phyloP scores from a whole-genome alignment of 2,888 invertebrate species.

The Glaucopsyche alexis region DNA sequence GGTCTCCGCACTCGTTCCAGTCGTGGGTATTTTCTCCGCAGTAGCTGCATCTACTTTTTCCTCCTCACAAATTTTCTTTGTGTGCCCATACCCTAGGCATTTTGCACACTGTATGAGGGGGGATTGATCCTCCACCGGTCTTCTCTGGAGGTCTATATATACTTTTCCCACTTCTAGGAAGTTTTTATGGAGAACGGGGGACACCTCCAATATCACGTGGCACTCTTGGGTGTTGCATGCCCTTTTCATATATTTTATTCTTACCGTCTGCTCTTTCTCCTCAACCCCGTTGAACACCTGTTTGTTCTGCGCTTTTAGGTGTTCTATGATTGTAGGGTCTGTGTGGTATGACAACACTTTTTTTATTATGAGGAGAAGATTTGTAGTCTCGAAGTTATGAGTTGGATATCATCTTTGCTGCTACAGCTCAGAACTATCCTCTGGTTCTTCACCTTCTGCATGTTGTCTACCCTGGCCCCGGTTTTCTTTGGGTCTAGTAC shows the following conservation, averaged over 20 bases:
- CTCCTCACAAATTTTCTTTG: no score
- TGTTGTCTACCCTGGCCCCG: not conserved
- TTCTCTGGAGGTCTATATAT: constrained; percentile 37
- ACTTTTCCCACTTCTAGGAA: constrained; percentile 34
- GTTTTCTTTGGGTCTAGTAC: constrained; percentile 36
- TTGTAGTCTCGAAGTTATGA: constrained; percentile 25
- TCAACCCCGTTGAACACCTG: constrained; percentile 30
- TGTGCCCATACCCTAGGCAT: no score
- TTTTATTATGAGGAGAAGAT: constrained; percentile 31
- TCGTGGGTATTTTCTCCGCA: constrained; percentile 35
- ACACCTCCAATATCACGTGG: constrained; percentile 40
- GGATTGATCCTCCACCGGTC: no score
- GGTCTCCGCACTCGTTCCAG: no score
- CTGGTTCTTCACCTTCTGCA: constrained; percentile 35
- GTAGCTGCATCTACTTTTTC: no score
- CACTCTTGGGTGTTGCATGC: constrained; percentile 39
- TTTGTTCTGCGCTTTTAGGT: constrained; percentile 34
- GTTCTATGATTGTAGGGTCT: constrained; percentile 32
- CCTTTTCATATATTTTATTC: constrained; percentile 37
- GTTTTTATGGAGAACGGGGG: constrained; percentile 34
- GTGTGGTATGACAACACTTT: constrained; percentile 34
- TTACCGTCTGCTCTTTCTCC: constrained; percentile 17
- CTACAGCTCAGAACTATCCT: constrained; percentile 36
- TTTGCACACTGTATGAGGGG: no score
- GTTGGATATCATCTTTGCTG: not conserved